phyloP scores from a whole-genome alignment of 2,888 invertebrate species.

The Sarcophaga rosellei region DNA sequence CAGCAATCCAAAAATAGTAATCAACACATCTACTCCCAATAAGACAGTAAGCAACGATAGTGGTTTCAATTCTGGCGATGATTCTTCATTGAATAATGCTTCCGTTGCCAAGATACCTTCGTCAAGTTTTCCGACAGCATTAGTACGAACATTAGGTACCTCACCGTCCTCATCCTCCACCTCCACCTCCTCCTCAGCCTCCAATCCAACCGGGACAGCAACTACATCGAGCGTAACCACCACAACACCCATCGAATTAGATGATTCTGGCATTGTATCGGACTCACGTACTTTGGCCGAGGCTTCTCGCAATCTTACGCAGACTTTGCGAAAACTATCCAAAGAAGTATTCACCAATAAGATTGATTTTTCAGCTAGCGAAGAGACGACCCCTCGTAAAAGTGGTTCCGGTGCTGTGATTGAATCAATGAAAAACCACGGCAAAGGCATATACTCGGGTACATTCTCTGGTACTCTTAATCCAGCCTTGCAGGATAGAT shows the following conservation, averaged over 20 bases:
- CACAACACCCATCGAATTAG: conserved; percentile 71
- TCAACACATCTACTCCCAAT: conserved; percentile 46
- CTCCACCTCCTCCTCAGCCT: conserved; percentile 42
- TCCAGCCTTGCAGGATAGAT: conserved; percentile 95
- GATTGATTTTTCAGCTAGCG: conserved; percentile 82
- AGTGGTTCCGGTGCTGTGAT: conserved; percentile 89
- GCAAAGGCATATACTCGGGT: conserved; percentile 97
- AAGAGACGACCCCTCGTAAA: conserved; percentile 82
- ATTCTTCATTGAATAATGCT: conserved; percentile 44
- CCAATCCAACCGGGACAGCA: conserved; percentile 45
- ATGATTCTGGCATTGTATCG: conserved; percentile 79
- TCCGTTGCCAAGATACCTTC: conserved; percentile 43
- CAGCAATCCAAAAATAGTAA: conserved; percentile 47
- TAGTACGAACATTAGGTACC: conserved; percentile 40
- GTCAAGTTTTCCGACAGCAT: conserved; percentile 31
- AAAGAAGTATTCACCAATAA: conserved; percentile 92
- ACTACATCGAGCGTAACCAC: conserved; percentile 15
- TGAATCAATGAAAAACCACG: conserved; percentile 95
- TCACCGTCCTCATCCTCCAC: conserved; percentile 37
- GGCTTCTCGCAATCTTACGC: conserved; percentile 94
- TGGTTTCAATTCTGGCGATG: conserved; percentile 65
- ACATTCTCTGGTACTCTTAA: conserved; percentile 97
- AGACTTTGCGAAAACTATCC: conserved; percentile 93
- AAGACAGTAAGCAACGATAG: conserved; percentile 65
- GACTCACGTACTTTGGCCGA: conserved; percentile 91